Conservation (phyloP, 2,888 invertebrate species). For the Diogma glabrata region DNA sequence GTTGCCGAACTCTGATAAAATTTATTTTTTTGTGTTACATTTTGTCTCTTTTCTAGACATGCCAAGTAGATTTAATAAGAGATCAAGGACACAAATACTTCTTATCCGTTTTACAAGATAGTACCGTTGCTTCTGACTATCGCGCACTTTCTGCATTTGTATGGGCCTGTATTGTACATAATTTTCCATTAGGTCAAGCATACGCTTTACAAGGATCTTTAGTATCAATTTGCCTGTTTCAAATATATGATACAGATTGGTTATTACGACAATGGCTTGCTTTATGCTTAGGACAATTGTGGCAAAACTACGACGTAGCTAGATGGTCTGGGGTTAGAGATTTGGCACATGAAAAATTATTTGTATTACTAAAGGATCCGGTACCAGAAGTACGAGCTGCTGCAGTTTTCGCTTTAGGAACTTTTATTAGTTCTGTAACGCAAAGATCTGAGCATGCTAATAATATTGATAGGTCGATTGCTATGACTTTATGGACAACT, state of each 20-base stretch:
- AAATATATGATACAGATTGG: slow-evolving; percentile 56
- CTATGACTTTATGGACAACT: slow-evolving; percentile 70
- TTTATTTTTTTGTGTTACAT: slow-evolving; percentile 11
- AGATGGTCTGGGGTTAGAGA: slow-evolving; percentile 94
- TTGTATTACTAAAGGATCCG: slow-evolving; percentile 62
- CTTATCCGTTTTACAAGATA: slow-evolving; percentile 80
- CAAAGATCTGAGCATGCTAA: slow-evolving; percentile 87
- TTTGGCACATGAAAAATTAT: slow-evolving; percentile 92
- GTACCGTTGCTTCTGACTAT: slow-evolving; percentile 62
- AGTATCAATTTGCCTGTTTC: slow-evolving; percentile 85
- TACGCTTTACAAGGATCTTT: slow-evolving; percentile 81
- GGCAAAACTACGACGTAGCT: slow-evolving; percentile 80
- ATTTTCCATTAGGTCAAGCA: slow-evolving; percentile 79
- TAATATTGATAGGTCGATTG: slow-evolving; percentile 86
- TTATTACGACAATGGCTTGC: slow-evolving; percentile 78
- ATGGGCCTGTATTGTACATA: slow-evolving; percentile 83
- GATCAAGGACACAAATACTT: slow-evolving; percentile 94
- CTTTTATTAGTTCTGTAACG: slow-evolving; percentile 75
- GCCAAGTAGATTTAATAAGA: slow-evolving; percentile 88
- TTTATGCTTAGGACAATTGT: slow-evolving; percentile 79
- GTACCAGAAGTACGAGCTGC: slow-evolving; percentile 89
- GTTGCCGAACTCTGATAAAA: slow-evolving; percentile 27
- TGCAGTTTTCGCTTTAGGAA: slow-evolving; percentile 88
- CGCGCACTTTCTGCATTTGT: slow-evolving; percentile 93
- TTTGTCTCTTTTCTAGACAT: slow-evolving; percentile 50